phyloP scores from a whole-genome alignment of 2,113 vertebrate genomes.

The Phainopepla nitens region DNA sequence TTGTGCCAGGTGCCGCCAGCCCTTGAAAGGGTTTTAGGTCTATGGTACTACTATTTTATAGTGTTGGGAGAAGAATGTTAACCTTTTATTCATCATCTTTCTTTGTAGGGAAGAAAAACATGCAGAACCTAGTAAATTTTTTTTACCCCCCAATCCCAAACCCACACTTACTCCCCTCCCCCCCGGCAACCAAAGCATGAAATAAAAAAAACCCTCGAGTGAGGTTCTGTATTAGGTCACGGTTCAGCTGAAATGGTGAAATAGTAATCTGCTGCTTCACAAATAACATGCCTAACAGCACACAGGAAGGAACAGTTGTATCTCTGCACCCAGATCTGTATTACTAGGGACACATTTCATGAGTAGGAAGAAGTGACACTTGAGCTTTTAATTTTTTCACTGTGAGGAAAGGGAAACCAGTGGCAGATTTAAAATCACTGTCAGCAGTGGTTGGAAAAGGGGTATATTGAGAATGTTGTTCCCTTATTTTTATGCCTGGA shows the following conservation, averaged over 20 bases:
- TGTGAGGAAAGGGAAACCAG: background rate
- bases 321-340: background rate
- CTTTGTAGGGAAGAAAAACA: background rate
- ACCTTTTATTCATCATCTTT: background rate
- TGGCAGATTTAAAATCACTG: background rate
- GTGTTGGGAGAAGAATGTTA: background rate
- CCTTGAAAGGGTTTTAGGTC: background rate
- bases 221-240: background rate
- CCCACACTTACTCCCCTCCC: fast-evolving
- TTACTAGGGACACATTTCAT: background rate
- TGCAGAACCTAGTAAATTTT: background rate
- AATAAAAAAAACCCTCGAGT: background rate
- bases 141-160: background rate
- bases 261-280: background rate
- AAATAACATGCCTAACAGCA: background rate
- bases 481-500: background rate
- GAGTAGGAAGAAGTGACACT: background rate
- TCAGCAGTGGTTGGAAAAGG: background rate
- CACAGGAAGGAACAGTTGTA: background rate
- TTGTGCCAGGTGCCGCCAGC: background rate
- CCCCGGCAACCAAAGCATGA: background rate
- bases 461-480: background rate
- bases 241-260: constrained; percentile 17
- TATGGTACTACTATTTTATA: background rate
- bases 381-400: background rate